A percentile compares a stretch with the other conserved stretches of the same genome.
Evolutionary conservation across 2,113 vertebrate species (phyloP).

Genomic region (Noturus placidus): DNA sequence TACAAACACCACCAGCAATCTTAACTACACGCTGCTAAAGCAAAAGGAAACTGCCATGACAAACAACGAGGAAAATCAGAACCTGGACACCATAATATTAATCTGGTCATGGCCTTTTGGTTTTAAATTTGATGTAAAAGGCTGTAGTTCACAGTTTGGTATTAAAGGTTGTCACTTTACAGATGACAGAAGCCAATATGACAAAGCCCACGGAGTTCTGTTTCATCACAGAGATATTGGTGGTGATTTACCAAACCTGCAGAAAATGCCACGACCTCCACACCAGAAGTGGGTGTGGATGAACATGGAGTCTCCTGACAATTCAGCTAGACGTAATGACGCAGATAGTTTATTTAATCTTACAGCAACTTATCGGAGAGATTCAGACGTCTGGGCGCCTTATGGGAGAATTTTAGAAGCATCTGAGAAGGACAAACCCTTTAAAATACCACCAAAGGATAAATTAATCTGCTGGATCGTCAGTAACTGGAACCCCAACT

Average conservation of each 20-base stretch:
- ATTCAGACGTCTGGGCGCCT: slow-evolving; percentile 83
- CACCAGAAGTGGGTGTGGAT: slow-evolving; percentile 91
- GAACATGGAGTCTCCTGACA: slow-evolving; percentile 84
- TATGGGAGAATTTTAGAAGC: slow-evolving; percentile 76
- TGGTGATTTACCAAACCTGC: slow-evolving; percentile 75
- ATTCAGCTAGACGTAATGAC: slow-evolving; percentile 67
- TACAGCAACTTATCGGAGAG: slow-evolving; percentile 79
- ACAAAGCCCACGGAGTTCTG: slow-evolving; percentile 78
- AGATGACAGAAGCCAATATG: slow-evolving; percentile 75
- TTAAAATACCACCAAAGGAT: slow-evolving; percentile 79
- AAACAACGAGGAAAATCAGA: slow-evolving; percentile 67
- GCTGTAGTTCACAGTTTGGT: slow-evolving; percentile 67
- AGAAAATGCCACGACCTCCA: slow-evolving; percentile 73
- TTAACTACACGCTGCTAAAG: background rate
- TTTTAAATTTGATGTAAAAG: slow-evolving; percentile 68
- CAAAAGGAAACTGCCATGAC: slow-evolving; percentile 74
- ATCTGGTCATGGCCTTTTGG: slow-evolving; percentile 88
- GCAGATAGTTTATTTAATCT: slow-evolving; percentile 81
- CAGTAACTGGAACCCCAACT: slow-evolving; percentile 81
- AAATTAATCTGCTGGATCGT: slow-evolving; percentile 86
- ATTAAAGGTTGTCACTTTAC: slow-evolving; percentile 80
- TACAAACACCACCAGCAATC: background rate
- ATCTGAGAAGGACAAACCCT: slow-evolving; percentile 68
- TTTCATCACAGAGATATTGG: slow-evolving; percentile 82
- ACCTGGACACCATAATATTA: slow-evolving; percentile 70